Evolutionary conservation across 2,888 invertebrate genomes (phyloP), one percentile per base, ranked within the genome.

Genomic region (Agrilus cyanescens): DNA sequence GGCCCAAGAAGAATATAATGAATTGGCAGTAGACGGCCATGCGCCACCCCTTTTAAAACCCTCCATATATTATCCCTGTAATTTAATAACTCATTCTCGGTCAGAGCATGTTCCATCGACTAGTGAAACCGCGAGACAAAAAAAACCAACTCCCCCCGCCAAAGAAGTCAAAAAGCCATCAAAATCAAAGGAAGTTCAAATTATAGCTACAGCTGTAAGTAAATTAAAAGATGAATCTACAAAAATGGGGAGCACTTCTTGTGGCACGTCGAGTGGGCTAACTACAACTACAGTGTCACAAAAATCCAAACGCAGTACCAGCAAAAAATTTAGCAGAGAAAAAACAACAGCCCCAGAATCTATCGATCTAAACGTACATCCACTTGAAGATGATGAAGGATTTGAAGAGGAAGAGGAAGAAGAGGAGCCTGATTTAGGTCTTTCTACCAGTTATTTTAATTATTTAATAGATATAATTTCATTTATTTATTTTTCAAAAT

Each of bases 1-100:
- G 16, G 58, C 60, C 7, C 58, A 60, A 45, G 38, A 29, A 13
- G 37, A 51, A 18, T 60, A 57, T 38, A 50, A 55, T 18, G 33
- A 38, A 10, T 38, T 53, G 29, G 49, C 38, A 8, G 34, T 48
- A 12, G 38, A 41, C 14, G 29, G 37, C 33, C 20, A 44, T 4
- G 40, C 46, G n/a, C 49, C 49, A 14, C 43, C 35, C 16, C 38
- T 56, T 34, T 37, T 50, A 4, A 52, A 51, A 45, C 54, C 56
- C 1, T 47, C 51, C 4, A 44, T 52, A 32, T 51, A 53, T 15
- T 37, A 38, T 14, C 43, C 48, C 3, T 53, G 53, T 20, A 44
- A 42, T 16, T 38, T 3, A 37, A 32, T n/a, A 5, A 38, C 7
- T 36, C 44, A 7, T 13, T 46, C 20, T 20, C 30, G 8, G 36